A percentile compares a stretch with the other conserved stretches of the same genome.
Conservation (phyloP, 2,797 vertebrate genomes). For the Vultur gryphus region DNA sequence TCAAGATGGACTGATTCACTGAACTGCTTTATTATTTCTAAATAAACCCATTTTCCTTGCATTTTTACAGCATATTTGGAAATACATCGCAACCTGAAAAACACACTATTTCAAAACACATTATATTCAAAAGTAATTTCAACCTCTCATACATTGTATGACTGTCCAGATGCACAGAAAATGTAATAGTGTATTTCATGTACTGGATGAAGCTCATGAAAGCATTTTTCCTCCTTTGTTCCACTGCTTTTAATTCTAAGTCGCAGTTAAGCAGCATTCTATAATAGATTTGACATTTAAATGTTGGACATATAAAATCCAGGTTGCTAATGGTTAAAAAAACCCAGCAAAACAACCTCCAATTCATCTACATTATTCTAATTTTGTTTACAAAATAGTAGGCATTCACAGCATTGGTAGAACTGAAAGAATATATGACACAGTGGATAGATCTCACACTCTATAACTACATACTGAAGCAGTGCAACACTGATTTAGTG, state of each 20-base stretch:
- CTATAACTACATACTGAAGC: not conserved
- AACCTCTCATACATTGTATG: not conserved
- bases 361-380: not conserved
- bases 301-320: not conserved
- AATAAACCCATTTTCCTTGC: not conserved
- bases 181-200: not conserved
- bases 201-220: not conserved
- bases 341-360: not conserved
- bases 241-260: not conserved
- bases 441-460: not conserved
- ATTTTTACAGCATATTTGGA: constrained; percentile 3
- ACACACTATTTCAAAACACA: not conserved
- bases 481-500: not conserved
- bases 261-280: not conserved
- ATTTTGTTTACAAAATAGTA: not conserved
- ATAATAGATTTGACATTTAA: not conserved
- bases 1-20: not conserved
- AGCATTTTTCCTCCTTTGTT: not conserved
- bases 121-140: not conserved
- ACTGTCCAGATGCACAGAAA: not conserved
- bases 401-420: not conserved
- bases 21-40: constrained; percentile 7
- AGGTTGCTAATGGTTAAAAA: not conserved
- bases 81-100: not conserved
- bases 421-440: not conserved